phyloP scores from a whole-genome alignment of 2,888 invertebrate species.

The Sarcophaga variegata region DNA sequence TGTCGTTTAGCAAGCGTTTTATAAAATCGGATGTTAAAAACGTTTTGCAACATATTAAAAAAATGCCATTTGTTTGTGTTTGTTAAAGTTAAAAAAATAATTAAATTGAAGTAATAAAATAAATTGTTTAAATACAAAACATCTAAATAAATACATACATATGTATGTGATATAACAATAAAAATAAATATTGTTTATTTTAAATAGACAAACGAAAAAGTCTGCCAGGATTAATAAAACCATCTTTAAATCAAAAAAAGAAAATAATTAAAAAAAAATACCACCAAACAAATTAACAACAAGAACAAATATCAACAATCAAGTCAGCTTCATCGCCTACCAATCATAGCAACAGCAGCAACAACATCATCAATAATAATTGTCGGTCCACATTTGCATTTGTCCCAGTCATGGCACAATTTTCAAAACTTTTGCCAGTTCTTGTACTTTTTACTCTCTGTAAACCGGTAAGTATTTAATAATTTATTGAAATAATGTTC shows the following conservation, averaged over 20 bases:
- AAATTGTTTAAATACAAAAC: not conserved
- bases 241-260: too few species aligned
- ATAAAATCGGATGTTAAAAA: too few species aligned
- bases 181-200: constrained; percentile 21
- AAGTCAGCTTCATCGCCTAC: not conserved
- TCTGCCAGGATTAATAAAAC: constrained; percentile 47
- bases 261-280: constrained; percentile 1
- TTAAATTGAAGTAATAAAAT: not conserved
- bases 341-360: not conserved
- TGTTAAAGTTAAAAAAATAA: not conserved
- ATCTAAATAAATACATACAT: too few species aligned
- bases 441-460: constrained; percentile 48
- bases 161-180: not conserved
- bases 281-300: constrained; percentile 21
- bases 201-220: constrained; percentile 35
- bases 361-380: not conserved
- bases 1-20: too few species aligned
- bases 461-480: constrained; percentile 57
- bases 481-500: not conserved
- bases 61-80: too few species aligned
- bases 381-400: not conserved
- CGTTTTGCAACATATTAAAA: too few species aligned
- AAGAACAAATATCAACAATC: not conserved
- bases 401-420: constrained; percentile 57
- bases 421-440: constrained; percentile 43